Evolutionary conservation across 37 sponge, comb jelly and placozoan species (phyloP).

Genomic region (Hexactinellida sp.): DNA sequence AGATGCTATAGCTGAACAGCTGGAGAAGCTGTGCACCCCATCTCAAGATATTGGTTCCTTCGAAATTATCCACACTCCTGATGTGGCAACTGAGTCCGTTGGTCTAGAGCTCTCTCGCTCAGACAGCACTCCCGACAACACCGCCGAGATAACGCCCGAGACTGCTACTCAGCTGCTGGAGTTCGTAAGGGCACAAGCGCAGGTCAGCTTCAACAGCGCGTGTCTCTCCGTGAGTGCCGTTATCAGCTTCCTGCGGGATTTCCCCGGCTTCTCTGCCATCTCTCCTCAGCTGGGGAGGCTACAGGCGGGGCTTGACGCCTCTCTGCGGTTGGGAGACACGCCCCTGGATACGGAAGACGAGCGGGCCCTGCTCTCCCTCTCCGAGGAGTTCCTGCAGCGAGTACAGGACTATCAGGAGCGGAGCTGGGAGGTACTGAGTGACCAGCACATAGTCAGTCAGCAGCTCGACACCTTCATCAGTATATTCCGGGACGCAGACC

Average conservation of each 20-base stretch:
- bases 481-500: background rate
- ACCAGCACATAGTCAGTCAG: background rate
- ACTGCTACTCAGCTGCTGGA: constrained; percentile 5
- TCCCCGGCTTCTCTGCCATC: background rate
- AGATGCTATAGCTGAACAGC: background rate
- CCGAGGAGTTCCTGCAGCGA: background rate
- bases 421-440: constrained; percentile 7
- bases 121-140: background rate
- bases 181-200: background rate
- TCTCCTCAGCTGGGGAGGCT: background rate
- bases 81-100: background rate
- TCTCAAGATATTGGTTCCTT: background rate
- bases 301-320: background rate
- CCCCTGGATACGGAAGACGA: background rate
- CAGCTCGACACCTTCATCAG: background rate
- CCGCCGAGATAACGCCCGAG: background rate
- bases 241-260: background rate
- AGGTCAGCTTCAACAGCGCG: background rate
- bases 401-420: constrained; percentile 4
- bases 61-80: background rate
- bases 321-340: background rate
- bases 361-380: background rate
- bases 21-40: too few species aligned
- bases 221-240: background rate
- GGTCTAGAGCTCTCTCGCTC: background rate